These are phyloP conservation scores for Anguilla anguilla DNA, from an alignment of 2,797 vertebrate genomes.

Conservation along the genomic window DNA sequence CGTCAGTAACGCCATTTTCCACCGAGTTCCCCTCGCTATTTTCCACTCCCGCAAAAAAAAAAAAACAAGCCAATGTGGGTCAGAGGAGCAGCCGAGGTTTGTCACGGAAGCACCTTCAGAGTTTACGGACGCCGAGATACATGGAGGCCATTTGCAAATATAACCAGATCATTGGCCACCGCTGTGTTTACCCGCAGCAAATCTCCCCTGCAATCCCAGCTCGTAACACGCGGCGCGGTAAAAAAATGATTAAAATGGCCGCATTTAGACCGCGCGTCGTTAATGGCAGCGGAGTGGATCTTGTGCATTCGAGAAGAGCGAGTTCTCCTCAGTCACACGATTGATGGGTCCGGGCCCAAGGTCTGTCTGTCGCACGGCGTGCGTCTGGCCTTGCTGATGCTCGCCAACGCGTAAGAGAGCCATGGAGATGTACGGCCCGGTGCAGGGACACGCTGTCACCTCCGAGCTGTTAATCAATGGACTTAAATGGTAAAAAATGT, in stretches of 20 bases:
- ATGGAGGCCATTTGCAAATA: neutral
- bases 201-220: neutral
- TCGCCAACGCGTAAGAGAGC: neutral
- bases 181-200: neutral
- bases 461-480: constrained; percentile 4
- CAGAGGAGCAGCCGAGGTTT: neutral
- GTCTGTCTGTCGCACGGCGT: neutral
- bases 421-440: neutral
- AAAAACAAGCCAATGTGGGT: neutral
- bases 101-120: neutral
- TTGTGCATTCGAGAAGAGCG: neutral
- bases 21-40: neutral
- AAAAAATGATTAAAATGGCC: neutral
- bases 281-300: neutral
- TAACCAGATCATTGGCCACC: neutral
- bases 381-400: neutral
- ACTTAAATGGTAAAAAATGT: neutral
- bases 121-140: neutral
- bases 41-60: neutral
- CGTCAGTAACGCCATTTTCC: neutral
- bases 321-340: neutral
- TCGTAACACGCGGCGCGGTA: neutral
- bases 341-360: neutral
- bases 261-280: neutral
- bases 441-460: neutral